Evolutionary conservation across 2,888 invertebrate genomes (phyloP).

Genomic region (Antheraea assamensis): DNA sequence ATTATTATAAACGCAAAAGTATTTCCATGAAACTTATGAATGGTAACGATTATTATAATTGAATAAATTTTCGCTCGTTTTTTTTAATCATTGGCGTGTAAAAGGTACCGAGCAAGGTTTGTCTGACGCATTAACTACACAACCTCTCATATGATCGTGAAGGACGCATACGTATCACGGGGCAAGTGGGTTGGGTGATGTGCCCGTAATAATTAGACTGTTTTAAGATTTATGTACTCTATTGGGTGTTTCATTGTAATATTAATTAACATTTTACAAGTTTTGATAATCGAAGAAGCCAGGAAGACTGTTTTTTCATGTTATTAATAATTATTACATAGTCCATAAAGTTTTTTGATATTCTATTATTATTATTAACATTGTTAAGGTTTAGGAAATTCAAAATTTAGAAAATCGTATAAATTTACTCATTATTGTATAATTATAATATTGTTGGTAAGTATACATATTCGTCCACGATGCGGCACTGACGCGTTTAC

Average conservation of each 20-base stretch:
- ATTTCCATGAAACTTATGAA: not conserved
- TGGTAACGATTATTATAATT: not conserved
- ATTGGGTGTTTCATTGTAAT: constrained; percentile 67
- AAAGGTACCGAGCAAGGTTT: not conserved
- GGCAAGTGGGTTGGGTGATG: constrained; percentile 13
- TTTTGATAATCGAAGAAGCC: constrained; percentile 75
- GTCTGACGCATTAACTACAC: constrained; percentile 4
- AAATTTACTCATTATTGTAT: constrained; percentile 26
- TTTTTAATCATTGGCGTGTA: not conserved
- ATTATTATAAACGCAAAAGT: not conserved
- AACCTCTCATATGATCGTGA: constrained; percentile 12
- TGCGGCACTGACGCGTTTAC: not conserved
- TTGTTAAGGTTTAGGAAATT: constrained; percentile 64
- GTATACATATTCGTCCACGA: not conserved
- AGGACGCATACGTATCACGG: constrained; percentile 9
- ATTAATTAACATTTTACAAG: constrained; percentile 80
- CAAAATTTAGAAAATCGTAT: constrained; percentile 49
- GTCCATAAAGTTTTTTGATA: constrained; percentile 76
- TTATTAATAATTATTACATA: constrained; percentile 67
- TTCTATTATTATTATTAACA: constrained; percentile 69
- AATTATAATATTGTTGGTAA: not conserved
- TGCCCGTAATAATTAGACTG: constrained; percentile 50
- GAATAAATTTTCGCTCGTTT: not conserved
- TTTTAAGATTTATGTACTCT: constrained; percentile 73
- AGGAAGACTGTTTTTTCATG: constrained; percentile 80